phyloP scores from a whole-genome alignment of 2,888 invertebrate genomes.

The Apamea sordens region DNA sequence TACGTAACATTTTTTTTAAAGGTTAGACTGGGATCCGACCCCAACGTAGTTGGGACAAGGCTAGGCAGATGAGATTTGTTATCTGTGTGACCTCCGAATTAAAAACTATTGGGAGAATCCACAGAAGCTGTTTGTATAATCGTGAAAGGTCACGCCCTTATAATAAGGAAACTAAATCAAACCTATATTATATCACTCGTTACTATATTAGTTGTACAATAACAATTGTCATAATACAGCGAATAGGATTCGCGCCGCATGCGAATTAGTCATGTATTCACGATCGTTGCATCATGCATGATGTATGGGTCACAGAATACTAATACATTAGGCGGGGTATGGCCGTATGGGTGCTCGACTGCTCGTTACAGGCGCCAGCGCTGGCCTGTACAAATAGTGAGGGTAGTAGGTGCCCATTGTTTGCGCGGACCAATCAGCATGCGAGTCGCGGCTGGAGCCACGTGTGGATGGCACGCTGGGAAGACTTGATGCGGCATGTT shows the following conservation, averaged over 20 bases:
- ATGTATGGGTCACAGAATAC: too few species aligned
- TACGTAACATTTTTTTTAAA: too few species aligned
- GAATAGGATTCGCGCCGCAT: constrained; percentile 38
- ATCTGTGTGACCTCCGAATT: constrained; percentile 1
- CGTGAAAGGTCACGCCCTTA: not conserved
- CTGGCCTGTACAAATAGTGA: constrained; percentile 10
- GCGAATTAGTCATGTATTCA: constrained; percentile 18
- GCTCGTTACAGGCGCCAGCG: constrained; percentile 55
- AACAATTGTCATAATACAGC: constrained; percentile 39
- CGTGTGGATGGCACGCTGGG: not conserved
- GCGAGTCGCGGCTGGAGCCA: constrained; percentile 12
- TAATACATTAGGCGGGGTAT: too few species aligned
- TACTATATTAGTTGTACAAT: not conserved
- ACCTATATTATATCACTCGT: not conserved
- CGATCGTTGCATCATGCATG: constrained; percentile 43
- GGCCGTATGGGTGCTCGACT: not conserved
- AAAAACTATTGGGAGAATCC: not conserved
- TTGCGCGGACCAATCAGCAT: constrained; percentile 31
- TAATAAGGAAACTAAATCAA: constrained; percentile 5
- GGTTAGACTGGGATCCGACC: too few species aligned
- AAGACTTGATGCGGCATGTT: constrained; percentile 15
- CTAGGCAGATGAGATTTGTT: not conserved
- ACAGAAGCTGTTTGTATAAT: not conserved
- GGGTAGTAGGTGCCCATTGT: constrained; percentile 18
- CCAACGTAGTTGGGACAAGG: too few species aligned